phyloP scores from a whole-genome alignment of 2,113 vertebrate genomes.

The Chaenocephalus aceratus region DNA sequence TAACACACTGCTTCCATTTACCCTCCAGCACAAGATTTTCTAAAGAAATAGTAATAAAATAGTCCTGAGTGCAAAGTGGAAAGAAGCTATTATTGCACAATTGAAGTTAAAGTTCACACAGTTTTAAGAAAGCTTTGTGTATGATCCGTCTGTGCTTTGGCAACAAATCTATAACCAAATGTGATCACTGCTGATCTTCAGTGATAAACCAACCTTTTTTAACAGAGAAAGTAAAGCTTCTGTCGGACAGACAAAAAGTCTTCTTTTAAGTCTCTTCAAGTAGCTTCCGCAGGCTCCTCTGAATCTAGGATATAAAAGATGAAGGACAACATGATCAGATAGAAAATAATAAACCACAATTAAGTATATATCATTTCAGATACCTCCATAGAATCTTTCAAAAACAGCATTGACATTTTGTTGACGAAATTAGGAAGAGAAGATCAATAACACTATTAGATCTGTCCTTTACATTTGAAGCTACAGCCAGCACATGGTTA shows the following conservation, averaged over 20 bases:
- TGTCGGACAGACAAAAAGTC: background rate
- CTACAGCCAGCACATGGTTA: background rate
- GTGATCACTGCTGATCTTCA: slow-evolving; percentile 15
- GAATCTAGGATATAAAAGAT: slow-evolving; percentile 63
- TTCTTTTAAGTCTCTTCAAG: slow-evolving; percentile 75
- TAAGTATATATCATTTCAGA: background rate
- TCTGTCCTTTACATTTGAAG: background rate
- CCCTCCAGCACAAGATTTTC: slow-evolving; percentile 18
- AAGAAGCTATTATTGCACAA: slow-evolving; percentile 74
- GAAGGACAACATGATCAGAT: background rate
- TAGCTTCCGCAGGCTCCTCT: slow-evolving; percentile 76
- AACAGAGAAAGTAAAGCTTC: slow-evolving; percentile 23
- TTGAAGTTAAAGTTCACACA: slow-evolving; percentile 38
- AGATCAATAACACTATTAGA: background rate
- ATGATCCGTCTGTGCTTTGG: slow-evolving; percentile 34
- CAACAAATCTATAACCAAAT: slow-evolving; percentile 11
- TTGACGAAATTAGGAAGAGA: background rate
- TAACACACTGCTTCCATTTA: slow-evolving; percentile 23
- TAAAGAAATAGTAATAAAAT: slow-evolving; percentile 31
- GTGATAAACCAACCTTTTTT: slow-evolving; percentile 17
- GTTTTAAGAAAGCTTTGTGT: slow-evolving; percentile 26
- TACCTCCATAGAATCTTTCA: background rate
- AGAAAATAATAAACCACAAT: background rate
- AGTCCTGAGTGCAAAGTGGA: slow-evolving; percentile 65
- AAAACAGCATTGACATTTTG: background rate